Evolutionary conservation across 2,113 vertebrate species (phyloP).

Genomic region (Hippolais icterina): DNA sequence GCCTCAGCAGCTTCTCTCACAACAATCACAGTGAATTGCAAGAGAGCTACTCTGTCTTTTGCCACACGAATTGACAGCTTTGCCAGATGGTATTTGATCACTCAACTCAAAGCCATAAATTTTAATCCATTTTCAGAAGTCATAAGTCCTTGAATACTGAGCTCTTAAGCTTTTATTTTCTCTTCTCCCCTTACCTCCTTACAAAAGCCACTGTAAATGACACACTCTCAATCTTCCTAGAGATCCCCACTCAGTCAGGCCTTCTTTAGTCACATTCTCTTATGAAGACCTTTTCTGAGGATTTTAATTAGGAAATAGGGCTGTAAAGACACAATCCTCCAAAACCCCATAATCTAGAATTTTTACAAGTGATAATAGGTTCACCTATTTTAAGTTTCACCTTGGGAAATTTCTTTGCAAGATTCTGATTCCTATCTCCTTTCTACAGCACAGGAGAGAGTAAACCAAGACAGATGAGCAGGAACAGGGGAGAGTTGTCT

Average conservation of each 20-base stretch:
- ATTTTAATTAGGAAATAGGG: neutral
- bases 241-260: neutral
- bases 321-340: neutral
- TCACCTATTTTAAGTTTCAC: neutral
- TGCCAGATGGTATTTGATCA: neutral
- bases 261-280: neutral
- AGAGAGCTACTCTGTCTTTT: neutral
- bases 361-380: neutral
- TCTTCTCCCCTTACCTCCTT: neutral
- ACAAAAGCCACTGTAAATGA: neutral
- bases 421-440: neutral
- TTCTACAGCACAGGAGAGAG: neutral
- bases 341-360: neutral
- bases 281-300: neutral
- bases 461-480: neutral
- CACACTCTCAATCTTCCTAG: neutral
- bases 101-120: neutral
- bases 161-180: neutral
- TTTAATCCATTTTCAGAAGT: neutral
- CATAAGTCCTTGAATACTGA: neutral
- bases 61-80: neutral
- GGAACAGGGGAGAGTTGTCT: neutral
- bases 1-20: neutral
- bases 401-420: neutral
- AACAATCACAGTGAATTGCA: neutral